Evolutionary conservation across 2,888 invertebrate species (phyloP).

Genomic region (Drosophila monieri): DNA sequence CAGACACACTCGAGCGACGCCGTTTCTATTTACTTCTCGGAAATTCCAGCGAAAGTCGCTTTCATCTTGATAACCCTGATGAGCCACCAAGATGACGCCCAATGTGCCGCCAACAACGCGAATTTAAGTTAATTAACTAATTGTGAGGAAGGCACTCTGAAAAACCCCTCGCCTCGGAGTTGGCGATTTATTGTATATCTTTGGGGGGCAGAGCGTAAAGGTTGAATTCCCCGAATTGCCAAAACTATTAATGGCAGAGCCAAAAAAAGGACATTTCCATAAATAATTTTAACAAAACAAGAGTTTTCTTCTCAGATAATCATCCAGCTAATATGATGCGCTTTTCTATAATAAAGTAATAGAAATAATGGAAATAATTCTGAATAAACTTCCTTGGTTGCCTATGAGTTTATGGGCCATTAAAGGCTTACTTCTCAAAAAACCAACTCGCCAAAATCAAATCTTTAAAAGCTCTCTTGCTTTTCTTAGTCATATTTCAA

Average conservation of each 20-base stretch:
- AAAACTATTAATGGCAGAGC: background rate
- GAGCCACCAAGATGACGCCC: constrained; percentile 32
- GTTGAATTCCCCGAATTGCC: background rate
- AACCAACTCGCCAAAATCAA: background rate
- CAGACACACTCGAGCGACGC: constrained; percentile 8
- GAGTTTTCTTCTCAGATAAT: no score
- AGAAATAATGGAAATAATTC: no score
- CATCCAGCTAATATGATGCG: no score
- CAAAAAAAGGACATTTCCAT: background rate
- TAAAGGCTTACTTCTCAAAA: background rate
- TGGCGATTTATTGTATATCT: constrained; percentile 7
- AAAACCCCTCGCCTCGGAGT: background rate
- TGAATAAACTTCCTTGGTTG: no score
- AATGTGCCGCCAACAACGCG: constrained; percentile 27
- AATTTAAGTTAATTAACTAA: constrained; percentile 67
- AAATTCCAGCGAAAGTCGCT: constrained; percentile 45
- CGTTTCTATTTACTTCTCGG: constrained; percentile 33
- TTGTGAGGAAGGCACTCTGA: constrained; percentile 44
- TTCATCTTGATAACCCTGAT: constrained; percentile 60
- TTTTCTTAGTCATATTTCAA: background rate
- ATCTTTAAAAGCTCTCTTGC: background rate
- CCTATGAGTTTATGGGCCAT: background rate
- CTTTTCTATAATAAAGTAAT: no score
- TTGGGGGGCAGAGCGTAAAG: background rate
- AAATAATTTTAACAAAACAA: background rate